Conservation (phyloP, 1,140 invertebrate genomes). For the Drosophila nasuta region DNA sequence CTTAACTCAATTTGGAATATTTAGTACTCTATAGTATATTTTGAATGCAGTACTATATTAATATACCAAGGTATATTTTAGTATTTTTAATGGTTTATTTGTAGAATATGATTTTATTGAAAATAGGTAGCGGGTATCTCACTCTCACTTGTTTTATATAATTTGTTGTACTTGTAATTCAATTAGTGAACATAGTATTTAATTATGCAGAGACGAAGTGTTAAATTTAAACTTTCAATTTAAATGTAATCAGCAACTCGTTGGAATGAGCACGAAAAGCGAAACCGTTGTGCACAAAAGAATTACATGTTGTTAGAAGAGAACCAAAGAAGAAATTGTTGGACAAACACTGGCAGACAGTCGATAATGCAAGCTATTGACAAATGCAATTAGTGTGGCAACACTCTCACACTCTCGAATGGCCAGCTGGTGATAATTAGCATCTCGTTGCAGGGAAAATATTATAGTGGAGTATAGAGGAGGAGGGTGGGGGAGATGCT, state of each 20-base stretch:
- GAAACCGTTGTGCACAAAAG: conserved; percentile 20
- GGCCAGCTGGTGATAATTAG: conserved; percentile 54
- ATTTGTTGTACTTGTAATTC: too few species aligned
- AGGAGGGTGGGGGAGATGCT: conserved; percentile 10
- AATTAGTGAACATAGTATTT: too few species aligned
- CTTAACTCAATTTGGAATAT: too few species aligned
- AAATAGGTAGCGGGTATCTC: too few species aligned
- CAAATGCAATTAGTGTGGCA: conserved; percentile 61
- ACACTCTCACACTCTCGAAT: conserved; percentile 35
- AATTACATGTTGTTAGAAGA: conserved; percentile 4
- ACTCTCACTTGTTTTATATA: too few species aligned
- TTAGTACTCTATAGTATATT: too few species aligned
- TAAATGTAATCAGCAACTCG: conserved; percentile 25
- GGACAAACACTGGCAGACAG: conserved; percentile 17
- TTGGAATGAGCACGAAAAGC: conserved; percentile 31
- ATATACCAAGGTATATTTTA: too few species aligned
- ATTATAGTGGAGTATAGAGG: too few species aligned
- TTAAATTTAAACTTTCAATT: conserved; percentile 23
- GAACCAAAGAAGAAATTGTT: background rate
- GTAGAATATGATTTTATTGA: too few species aligned
- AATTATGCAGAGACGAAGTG: too few species aligned
- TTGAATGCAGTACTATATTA: too few species aligned
- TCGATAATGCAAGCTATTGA: conserved; percentile 54
- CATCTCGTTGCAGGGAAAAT: conserved; percentile 26
- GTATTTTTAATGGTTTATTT: too few species aligned